phyloP scores from a whole-genome alignment of 2,888 invertebrate species.

The Phengaris alcon region DNA sequence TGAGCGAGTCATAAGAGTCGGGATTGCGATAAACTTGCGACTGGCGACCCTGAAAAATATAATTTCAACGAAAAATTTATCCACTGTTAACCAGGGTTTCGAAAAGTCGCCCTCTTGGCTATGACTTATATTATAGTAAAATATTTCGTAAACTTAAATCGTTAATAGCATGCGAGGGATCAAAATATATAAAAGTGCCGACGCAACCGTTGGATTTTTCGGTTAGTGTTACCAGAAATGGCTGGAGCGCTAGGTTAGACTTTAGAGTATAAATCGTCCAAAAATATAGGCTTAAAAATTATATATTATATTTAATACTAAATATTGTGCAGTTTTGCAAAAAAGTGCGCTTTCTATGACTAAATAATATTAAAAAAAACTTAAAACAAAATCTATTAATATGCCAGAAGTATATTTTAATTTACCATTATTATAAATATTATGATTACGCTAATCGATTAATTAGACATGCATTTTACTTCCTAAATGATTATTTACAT shows the following conservation, averaged over 20 bases:
- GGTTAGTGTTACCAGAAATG: not conserved
- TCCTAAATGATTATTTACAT: not conserved
- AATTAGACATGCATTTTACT: not conserved
- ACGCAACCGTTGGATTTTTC: not conserved
- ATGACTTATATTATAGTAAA: not conserved
- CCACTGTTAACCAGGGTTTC: not conserved
- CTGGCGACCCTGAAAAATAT: not conserved
- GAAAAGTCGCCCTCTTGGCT: not conserved
- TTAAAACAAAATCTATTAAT: not conserved
- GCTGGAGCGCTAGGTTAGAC: not conserved
- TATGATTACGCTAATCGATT: not conserved
- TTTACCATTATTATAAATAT: slow-evolving; percentile 8
- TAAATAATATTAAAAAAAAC: not conserved
- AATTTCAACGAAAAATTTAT: no score
- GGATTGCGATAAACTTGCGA: no score
- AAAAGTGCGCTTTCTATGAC: slow-evolving; percentile 13
- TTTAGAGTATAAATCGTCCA: slow-evolving; percentile 24
- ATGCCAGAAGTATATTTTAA: slow-evolving; percentile 1
- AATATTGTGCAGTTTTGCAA: not conserved
- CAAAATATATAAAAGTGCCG: not conserved
- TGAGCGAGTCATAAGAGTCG: slow-evolving; percentile 34
- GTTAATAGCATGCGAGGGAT: not conserved
- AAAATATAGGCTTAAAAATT: slow-evolving; percentile 19
- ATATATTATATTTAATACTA: slow-evolving; percentile 14
- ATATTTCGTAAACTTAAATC: not conserved